Evolutionary conservation across 2,888 invertebrate species (phyloP).

Genomic region (Platycheirus rosarum): DNA sequence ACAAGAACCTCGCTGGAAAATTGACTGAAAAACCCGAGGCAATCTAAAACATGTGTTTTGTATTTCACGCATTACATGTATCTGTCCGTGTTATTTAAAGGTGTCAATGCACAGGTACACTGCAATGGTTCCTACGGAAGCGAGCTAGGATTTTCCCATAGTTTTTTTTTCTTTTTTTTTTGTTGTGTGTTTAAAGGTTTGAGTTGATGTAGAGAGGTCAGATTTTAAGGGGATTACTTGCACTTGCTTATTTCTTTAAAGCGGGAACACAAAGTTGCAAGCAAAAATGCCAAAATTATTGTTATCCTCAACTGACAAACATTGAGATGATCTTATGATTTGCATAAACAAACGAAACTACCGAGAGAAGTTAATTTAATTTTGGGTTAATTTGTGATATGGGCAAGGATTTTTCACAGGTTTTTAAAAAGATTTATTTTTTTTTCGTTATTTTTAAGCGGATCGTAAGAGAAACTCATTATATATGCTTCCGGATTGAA

Average conservation of each 20-base stretch:
- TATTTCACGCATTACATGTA: slow-evolving; percentile 40
- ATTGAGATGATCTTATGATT: slow-evolving; percentile 70
- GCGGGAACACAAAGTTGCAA: no score
- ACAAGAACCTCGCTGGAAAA: slow-evolving; percentile 57
- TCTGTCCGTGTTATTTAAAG: background rate
- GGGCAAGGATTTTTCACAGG: slow-evolving; percentile 46
- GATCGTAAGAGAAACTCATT: slow-evolving; percentile 60
- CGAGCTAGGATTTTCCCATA: slow-evolving; percentile 58
- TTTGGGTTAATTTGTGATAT: slow-evolving; percentile 16
- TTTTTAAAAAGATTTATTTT: slow-evolving; percentile 19
- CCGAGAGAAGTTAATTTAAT: slow-evolving; percentile 65
- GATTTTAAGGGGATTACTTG: slow-evolving; percentile 70
- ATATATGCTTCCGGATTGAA: slow-evolving; percentile 61
- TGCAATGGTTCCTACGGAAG: no score
- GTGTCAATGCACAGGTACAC: slow-evolving; percentile 22
- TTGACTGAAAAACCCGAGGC: slow-evolving; percentile 60
- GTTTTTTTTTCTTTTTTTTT: slow-evolving; percentile 12
- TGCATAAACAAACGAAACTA: slow-evolving; percentile 68
- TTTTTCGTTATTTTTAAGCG: slow-evolving; percentile 47
- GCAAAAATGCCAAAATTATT: slow-evolving; percentile 11
- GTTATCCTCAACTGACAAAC: slow-evolving; percentile 48
- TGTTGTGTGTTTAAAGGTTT: slow-evolving; percentile 49
- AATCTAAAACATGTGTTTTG: slow-evolving; percentile 73
- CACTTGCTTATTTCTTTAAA: slow-evolving; percentile 39
- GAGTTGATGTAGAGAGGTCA: slow-evolving; percentile 60